phyloP scores from a whole-genome alignment of 2,113 vertebrate genomes.

The Psettodes erumei region DNA sequence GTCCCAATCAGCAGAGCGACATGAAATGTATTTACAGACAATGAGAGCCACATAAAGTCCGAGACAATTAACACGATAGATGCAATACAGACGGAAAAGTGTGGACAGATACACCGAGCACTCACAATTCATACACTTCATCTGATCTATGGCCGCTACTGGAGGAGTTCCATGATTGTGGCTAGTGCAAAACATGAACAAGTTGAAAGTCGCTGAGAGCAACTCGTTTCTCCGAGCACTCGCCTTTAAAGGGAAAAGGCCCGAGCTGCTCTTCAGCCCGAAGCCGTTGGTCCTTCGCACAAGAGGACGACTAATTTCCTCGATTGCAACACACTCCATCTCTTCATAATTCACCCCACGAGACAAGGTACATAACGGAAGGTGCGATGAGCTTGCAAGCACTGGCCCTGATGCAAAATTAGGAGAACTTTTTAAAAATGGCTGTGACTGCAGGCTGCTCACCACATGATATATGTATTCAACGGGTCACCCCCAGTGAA shows the following conservation, averaged over 20 bases:
- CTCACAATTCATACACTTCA: conserved; percentile 21
- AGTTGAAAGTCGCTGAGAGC: conserved; percentile 15
- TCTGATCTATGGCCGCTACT: conserved; percentile 6
- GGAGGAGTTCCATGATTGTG: conserved; percentile 42
- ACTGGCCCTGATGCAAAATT: not conserved
- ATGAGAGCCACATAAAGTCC: conserved; percentile 10
- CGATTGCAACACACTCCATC: not conserved
- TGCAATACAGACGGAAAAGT: conserved; percentile 11
- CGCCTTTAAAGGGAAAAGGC: conserved; percentile 9
- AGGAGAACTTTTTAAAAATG: not conserved
- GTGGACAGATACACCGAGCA: conserved; percentile 26
- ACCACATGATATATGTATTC: not conserved
- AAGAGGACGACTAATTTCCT: not conserved
- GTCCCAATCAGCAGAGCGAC: conserved; percentile 52
- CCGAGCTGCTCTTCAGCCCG: not conserved
- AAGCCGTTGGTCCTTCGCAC: conserved; percentile 1
- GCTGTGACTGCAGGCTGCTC: not conserved
- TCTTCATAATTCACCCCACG: not conserved
- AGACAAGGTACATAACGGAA: not conserved
- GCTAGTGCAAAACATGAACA: conserved; percentile 59
- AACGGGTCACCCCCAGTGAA: conserved; percentile 26
- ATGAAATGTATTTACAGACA: conserved; percentile 66
- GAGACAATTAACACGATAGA: conserved; percentile 9
- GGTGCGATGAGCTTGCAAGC: not conserved
- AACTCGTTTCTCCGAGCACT: not conserved